These are phyloP conservation scores for Chaetops frenatus DNA, from an alignment of 2,113 vertebrate genomes.

Conservation along the genomic window DNA sequence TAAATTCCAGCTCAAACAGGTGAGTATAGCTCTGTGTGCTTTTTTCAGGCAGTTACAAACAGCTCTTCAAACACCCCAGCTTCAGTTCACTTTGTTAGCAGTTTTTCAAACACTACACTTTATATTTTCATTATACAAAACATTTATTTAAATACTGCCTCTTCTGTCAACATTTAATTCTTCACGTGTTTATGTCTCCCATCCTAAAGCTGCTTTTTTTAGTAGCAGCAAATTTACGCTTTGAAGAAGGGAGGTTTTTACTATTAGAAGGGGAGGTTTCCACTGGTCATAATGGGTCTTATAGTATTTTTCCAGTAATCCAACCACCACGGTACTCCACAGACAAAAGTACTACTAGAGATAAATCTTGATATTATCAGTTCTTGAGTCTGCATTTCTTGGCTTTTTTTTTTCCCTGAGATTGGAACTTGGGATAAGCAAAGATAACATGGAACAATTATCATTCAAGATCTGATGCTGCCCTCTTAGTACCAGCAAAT, in stretches of 20 bases:
- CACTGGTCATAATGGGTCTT: background rate
- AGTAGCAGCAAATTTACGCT: background rate
- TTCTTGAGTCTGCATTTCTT: background rate
- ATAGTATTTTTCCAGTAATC: background rate
- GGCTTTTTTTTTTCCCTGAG: background rate
- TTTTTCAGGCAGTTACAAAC: background rate
- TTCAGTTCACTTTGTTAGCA: background rate
- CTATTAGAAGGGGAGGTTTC: background rate
- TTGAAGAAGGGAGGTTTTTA: background rate
- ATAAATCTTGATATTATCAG: background rate
- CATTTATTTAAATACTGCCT: background rate
- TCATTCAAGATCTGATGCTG: background rate
- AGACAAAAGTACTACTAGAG: background rate
- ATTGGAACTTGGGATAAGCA: background rate
- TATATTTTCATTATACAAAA: background rate
- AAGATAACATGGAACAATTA: background rate
- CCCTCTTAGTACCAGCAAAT: background rate
- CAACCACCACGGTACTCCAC: background rate
- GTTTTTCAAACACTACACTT: background rate
- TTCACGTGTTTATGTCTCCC: background rate
- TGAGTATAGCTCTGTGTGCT: background rate
- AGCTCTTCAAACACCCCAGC: background rate
- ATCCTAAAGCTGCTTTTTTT: background rate
- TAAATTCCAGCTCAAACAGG: background rate
- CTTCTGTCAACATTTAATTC: background rate